phyloP scores from a whole-genome alignment of 1,140 invertebrate species.

The Macrotrachela quadricornifera region DNA sequence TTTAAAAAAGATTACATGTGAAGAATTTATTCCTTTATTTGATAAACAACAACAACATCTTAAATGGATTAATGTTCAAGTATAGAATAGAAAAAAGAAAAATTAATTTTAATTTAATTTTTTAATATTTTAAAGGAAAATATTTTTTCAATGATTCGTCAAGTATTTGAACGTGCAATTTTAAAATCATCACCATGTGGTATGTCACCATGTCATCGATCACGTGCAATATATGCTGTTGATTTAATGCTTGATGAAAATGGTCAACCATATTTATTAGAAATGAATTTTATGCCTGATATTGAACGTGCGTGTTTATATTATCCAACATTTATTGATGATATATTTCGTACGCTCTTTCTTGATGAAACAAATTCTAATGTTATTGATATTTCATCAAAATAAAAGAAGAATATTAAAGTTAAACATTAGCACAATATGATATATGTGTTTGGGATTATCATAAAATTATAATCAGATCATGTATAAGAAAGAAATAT shows the following conservation, averaged over 20 bases:
- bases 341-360: constrained; percentile 62
- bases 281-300: constrained; percentile 72
- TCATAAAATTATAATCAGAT: no score
- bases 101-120: background rate
- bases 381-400: no score
- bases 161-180: constrained; percentile 50
- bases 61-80: constrained; percentile 24
- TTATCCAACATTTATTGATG: constrained; percentile 66
- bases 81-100: constrained; percentile 9
- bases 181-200: constrained; percentile 43
- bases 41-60: constrained; percentile 44
- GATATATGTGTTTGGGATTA: no score
- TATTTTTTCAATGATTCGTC: constrained; percentile 49
- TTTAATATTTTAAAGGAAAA: constrained; percentile 45
- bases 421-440: no score
- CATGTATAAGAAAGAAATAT: no score
- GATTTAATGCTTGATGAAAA: constrained; percentile 53
- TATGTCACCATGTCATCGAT: constrained; percentile 50
- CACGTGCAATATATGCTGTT: constrained; percentile 60
- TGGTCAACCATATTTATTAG: constrained; percentile 54
- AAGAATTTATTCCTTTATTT: constrained; percentile 55
- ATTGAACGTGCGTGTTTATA: constrained; percentile 67
- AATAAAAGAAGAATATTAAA: no score
- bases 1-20: constrained; percentile 42
- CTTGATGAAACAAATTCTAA: constrained; percentile 31